phyloP scores from a whole-genome alignment of 23 tunicate species.

The Diplosoma virens region DNA sequence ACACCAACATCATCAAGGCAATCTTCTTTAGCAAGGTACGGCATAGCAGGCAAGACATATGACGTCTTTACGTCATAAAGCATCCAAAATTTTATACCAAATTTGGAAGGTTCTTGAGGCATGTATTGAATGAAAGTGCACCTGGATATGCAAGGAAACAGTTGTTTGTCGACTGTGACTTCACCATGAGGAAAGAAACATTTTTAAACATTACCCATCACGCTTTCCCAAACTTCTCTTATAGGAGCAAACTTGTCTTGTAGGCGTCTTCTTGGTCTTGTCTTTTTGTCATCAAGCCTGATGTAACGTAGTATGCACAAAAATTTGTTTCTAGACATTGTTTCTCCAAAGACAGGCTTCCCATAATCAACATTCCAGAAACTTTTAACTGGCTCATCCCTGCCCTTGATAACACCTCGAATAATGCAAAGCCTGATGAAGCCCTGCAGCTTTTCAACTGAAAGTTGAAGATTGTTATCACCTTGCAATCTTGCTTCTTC shows the following conservation, averaged over 20 bases:
- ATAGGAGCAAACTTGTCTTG: constrained; percentile 15
- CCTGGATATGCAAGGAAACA: constrained; percentile 19
- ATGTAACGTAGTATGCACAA: background rate
- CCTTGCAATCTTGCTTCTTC: too few species aligned
- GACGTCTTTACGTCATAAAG: too few species aligned
- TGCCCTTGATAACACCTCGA: constrained; percentile 28
- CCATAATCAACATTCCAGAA: constrained; percentile 12
- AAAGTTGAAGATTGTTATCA: too few species aligned
- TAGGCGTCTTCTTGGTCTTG: background rate
- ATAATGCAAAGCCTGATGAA: constrained; percentile 33
- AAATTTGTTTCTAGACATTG: constrained; percentile 21
- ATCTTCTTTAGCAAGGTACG: too few species aligned
- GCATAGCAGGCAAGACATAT: too few species aligned
- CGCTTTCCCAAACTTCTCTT: background rate
- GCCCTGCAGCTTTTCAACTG: too few species aligned
- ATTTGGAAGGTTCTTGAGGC: too few species aligned
- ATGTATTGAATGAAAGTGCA: constrained; percentile 10
- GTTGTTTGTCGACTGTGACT: constrained; percentile 19
- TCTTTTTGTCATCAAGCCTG: constrained; percentile 13
- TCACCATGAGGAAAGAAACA: constrained; percentile 11
- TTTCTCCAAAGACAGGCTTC: constrained; percentile 8
- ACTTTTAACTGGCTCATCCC: constrained; percentile 25
- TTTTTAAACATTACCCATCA: background rate
- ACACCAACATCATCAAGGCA: too few species aligned
- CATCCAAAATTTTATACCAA: too few species aligned